Conservation (phyloP, 2,797 vertebrate species). For the Rhinatrema bivittatum region DNA sequence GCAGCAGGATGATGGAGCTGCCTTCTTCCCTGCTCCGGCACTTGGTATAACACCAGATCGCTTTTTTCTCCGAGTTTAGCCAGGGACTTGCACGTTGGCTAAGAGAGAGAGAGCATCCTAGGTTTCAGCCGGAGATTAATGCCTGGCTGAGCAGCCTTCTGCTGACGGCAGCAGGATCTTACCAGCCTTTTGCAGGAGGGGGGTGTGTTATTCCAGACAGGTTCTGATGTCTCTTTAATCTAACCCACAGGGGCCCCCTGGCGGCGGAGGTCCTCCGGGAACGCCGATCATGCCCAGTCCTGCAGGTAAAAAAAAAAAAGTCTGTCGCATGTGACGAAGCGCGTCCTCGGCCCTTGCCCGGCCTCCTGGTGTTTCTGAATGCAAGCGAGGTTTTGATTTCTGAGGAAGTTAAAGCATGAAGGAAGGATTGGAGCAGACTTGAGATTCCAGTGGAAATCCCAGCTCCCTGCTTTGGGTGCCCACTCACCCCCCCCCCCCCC, state of each 20-base stretch:
- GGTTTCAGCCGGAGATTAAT: not conserved
- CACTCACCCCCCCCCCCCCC: too few species aligned
- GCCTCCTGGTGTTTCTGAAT: too few species aligned
- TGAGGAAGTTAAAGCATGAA: too few species aligned
- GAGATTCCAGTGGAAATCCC: too few species aligned
- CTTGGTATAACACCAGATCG: too few species aligned
- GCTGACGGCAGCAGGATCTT: not conserved
- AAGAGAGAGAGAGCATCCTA: not conserved
- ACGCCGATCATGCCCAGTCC: slow-evolving; percentile 98
- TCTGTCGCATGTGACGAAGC: too few species aligned
- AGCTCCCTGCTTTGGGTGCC: too few species aligned
- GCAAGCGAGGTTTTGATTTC: too few species aligned
- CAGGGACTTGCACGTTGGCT: slow-evolving; percentile 1
- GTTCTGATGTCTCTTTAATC: slow-evolving; percentile 6
- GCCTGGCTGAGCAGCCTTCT: slow-evolving; percentile 1
- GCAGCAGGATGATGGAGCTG: too few species aligned
- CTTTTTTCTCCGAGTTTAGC: not conserved
- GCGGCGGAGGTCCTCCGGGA: slow-evolving; percentile 93
- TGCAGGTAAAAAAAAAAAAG: slow-evolving; percentile 75
- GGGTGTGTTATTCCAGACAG: not conserved
- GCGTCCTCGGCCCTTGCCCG: too few species aligned
- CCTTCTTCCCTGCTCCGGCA: too few species aligned
- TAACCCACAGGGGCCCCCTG: slow-evolving; percentile 80
- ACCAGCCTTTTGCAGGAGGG: not conserved
- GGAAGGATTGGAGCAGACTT: too few species aligned